phyloP scores from a whole-genome alignment of 2,888 invertebrate species.

The Lasioglossum zephyrum region DNA sequence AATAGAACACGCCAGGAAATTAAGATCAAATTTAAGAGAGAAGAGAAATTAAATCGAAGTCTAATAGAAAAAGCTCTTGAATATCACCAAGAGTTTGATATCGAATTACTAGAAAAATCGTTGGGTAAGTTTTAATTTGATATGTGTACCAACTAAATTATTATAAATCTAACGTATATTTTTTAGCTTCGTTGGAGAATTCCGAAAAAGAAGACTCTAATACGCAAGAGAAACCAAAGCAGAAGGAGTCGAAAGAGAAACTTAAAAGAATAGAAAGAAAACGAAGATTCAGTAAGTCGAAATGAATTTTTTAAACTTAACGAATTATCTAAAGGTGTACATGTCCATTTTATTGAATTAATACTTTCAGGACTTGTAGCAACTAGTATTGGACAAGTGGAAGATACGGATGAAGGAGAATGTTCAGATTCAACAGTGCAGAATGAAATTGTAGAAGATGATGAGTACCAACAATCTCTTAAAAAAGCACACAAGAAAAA shows the following conservation, averaged over 20 bases:
- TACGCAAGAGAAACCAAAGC: constrained; percentile 58
- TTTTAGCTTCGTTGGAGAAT: constrained; percentile 74
- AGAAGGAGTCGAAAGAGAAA: constrained; percentile 42
- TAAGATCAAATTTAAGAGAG: constrained; percentile 96
- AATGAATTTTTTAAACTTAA: background rate
- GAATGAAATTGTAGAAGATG: constrained; percentile 20
- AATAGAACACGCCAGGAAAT: constrained; percentile 92
- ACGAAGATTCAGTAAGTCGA: constrained; percentile 62
- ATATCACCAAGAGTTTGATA: constrained; percentile 89
- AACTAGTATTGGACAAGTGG: constrained; percentile 81
- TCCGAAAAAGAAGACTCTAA: constrained; percentile 58
- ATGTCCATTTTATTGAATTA: background rate
- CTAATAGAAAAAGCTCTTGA: constrained; percentile 91
- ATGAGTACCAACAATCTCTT: constrained; percentile 12
- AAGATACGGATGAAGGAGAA: constrained; percentile 66
- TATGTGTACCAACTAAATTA: background rate
- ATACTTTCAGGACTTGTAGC: constrained; percentile 67
- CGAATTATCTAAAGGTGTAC: background rate
- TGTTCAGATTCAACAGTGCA: constrained; percentile 2
- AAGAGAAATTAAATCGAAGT: constrained; percentile 91
- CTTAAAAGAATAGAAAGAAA: constrained; percentile 51
- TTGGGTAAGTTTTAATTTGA: constrained; percentile 80
- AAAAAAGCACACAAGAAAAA: constrained; percentile 32
- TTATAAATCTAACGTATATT: constrained; percentile 12
- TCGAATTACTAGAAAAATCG: constrained; percentile 87